These are phyloP conservation scores for Steinernema carpocapsae DNA, from an alignment of 2,888 invertebrate species.

Conservation along the genomic window DNA sequence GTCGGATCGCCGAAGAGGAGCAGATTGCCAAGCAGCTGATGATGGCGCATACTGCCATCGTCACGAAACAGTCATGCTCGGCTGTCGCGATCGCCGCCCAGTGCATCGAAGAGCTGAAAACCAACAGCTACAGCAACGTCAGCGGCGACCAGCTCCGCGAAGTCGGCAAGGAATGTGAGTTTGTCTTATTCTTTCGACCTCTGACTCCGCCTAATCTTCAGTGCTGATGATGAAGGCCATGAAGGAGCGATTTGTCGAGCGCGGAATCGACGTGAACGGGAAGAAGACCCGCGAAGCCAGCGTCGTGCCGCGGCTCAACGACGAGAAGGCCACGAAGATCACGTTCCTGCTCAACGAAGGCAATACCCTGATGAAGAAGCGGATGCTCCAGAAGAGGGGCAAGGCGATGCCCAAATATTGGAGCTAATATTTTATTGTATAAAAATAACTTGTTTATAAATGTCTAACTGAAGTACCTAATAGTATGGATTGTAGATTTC, in stretches of 20 bases:
- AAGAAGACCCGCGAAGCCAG: background rate
- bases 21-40: background rate
- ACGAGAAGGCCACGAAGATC: slow-evolving; percentile 7
- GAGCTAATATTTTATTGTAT: too few relatives aligned
- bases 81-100: background rate
- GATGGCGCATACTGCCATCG: background rate
- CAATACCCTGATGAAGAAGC: slow-evolving; percentile 7
- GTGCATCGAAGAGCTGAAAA: background rate
- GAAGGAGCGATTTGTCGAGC: background rate
- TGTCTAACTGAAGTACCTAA: too few relatives aligned
- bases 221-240: slow-evolving; percentile 23
- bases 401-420: background rate
- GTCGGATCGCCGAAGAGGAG: slow-evolving; percentile 7
- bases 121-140: slow-evolving; percentile 24
- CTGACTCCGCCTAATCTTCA: background rate
- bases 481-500: too few relatives aligned
- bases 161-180: background rate
- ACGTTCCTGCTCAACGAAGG: slow-evolving; percentile 6
- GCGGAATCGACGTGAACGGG: background rate
- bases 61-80: background rate
- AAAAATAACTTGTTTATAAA: too few relatives aligned
- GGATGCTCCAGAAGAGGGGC: slow-evolving; percentile 1
- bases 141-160: background rate
- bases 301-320: background rate
- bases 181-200: background rate